Conservation (phyloP, 2,113 vertebrate genomes). For the Python bivittatus region DNA sequence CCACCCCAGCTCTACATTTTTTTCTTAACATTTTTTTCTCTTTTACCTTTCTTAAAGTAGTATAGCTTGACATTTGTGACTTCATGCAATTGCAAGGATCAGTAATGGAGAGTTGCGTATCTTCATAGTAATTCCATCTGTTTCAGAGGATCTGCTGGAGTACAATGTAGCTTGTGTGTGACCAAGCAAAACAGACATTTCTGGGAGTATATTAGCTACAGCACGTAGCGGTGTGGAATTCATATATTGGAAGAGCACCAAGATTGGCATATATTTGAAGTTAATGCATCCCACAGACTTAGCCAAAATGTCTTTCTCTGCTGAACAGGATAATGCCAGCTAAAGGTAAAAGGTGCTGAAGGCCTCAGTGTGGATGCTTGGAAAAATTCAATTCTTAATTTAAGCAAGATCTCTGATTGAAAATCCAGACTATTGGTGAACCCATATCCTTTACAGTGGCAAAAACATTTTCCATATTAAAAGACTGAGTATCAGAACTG, state of each 20-base stretch:
- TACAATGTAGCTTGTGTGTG: background rate
- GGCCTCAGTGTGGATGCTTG: background rate
- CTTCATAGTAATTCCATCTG: background rate
- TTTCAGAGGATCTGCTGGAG: background rate
- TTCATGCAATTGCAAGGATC: background rate
- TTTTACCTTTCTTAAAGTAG: background rate
- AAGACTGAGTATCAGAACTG: conserved; percentile 15
- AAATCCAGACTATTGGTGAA: conserved; percentile 20
- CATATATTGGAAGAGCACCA: background rate
- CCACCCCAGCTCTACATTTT: background rate
- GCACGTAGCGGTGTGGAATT: background rate
- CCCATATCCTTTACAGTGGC: conserved; percentile 8
- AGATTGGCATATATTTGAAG: conserved; percentile 13
- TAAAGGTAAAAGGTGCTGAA: background rate
- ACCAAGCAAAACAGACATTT: background rate
- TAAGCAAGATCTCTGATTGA: background rate
- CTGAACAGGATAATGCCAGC: background rate
- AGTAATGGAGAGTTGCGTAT: background rate
- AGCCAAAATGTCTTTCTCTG: background rate
- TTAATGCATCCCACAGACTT: background rate
- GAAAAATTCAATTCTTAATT: background rate
- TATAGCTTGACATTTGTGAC: background rate
- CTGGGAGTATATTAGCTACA: background rate
- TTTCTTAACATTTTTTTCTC: background rate
- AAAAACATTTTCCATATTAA: conserved; percentile 32